Evolutionary conservation across 2,888 invertebrate species (phyloP).

Genomic region (Volucella zonaria): DNA sequence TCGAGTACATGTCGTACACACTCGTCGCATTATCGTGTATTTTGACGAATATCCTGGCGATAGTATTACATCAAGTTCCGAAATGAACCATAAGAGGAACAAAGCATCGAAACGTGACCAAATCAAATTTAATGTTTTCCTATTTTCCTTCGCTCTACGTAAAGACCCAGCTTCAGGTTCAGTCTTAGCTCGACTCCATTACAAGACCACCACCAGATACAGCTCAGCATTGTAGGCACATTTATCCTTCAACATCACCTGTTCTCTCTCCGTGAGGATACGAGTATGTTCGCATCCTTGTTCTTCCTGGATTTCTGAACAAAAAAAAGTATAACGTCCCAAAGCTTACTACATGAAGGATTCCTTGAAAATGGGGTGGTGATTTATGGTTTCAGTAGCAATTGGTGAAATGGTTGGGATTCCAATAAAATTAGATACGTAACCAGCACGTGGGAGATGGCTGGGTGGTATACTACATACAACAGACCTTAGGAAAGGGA

Average conservation of each 20-base stretch:
- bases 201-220: no score
- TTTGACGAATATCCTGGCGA: slow-evolving; percentile 73
- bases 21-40: slow-evolving; percentile 64
- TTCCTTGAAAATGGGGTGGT: slow-evolving; percentile 71
- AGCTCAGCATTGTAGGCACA: neutral
- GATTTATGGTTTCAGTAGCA: slow-evolving; percentile 73
- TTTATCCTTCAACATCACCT: slow-evolving; percentile 59
- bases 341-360: slow-evolving; percentile 65
- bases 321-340: slow-evolving; percentile 22
- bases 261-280: slow-evolving; percentile 24
- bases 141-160: slow-evolving; percentile 65
- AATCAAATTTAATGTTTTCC: slow-evolving; percentile 81
- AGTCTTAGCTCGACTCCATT: neutral
- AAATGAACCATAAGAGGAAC: slow-evolving; percentile 82
- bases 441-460: slow-evolving; percentile 34
- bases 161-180: slow-evolving; percentile 18
- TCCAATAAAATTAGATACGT: slow-evolving; percentile 74
- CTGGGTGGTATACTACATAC: neutral
- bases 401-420: slow-evolving; percentile 73
- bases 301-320: neutral
- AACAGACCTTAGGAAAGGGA: no score
- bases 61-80: slow-evolving; percentile 73
- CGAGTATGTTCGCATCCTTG: neutral
- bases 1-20: slow-evolving; percentile 50
- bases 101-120: slow-evolving; percentile 82